Evolutionary conservation across 2,888 invertebrate genomes (phyloP), one percentile per base, ranked within the genome.

Genomic region (Hydrotaea cyrtoneurina): DNA sequence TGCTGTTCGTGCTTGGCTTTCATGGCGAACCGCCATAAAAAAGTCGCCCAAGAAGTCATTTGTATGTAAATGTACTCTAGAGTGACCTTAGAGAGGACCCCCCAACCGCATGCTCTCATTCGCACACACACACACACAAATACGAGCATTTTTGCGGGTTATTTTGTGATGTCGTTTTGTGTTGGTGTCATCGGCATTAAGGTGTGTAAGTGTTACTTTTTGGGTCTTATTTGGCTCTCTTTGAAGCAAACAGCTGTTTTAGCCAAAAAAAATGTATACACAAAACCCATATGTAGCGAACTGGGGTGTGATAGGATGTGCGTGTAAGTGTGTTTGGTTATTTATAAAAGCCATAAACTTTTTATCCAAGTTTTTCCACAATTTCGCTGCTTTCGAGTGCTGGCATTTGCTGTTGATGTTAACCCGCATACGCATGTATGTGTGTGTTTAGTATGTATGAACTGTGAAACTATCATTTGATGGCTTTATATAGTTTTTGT

Each of bases 401-500:
- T 46, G 43, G 10, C n/a, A 4, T 50, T 50, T n/a, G 50, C n/a
- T 74, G 39, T 74, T 39, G 39, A 31, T n/a, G 0, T 57, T 36
- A n/a, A 19, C 43, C 17, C 23, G 53, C 50, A 36, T 73, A 13
- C 36, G 10, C 8, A 36, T 36, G 36, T 36, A 36, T 36, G 36
- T 36, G 8, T 36, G 36, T 36, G n/a, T n/a, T 36, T 15, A n/a
- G 17, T 89, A 87, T 83, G 17, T 26, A 83, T 81, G 78, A 83
- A 83, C 78, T 86, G 77, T 57, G 43, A 82, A 82, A 82, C 81
- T 86, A 84, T 86, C 55, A 82, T 80, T 82, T 81, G 82, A 80
- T 82, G 82, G 55, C 83, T 83, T 79, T 81, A 76, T 86, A 55
- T 69, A 89, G 89, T 89, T 88, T 89, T 87, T 88, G 39, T 88